These are phyloP conservation scores for Tapirus terrestris DNA, from an alignment of 2,113 vertebrate species.

Conservation along the genomic window DNA sequence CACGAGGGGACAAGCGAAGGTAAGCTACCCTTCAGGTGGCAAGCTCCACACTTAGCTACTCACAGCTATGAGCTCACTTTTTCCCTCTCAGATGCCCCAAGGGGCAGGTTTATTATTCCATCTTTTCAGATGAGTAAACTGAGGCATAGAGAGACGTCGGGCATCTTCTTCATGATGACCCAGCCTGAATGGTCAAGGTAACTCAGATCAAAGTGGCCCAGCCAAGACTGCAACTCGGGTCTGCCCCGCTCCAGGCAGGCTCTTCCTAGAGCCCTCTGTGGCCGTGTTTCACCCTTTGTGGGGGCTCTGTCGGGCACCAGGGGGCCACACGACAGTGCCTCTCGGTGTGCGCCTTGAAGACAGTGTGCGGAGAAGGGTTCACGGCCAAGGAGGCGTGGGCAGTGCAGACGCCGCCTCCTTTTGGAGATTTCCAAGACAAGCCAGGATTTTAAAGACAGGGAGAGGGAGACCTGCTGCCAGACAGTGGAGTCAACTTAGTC, in stretches of 20 bases:
- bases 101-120: not conserved
- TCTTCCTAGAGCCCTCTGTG: fast-evolving
- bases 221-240: fast-evolving
- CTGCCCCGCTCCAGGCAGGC: too few relatives aligned
- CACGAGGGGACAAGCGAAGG: fast-evolving
- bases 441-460: fast-evolving
- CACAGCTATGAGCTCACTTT: fast-evolving
- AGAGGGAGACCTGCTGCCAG: fast-evolving
- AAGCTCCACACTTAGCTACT: fast-evolving
- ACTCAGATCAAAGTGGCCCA: fast-evolving
- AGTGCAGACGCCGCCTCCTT: fast-evolving
- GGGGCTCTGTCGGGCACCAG: not conserved
- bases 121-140: not conserved
- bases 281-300: fast-evolving
- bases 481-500: fast-evolving
- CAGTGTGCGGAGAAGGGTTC: fast-evolving
- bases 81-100: fast-evolving
- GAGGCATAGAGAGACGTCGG: not conserved
- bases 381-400: fast-evolving
- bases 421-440: not conserved
- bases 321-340: not conserved
- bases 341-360: not conserved
- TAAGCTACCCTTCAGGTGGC: fast-evolving
- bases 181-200: fast-evolving
- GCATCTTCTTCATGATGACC: not conserved